phyloP scores from a whole-genome alignment of 2,888 invertebrate species.

The Xanthorhoe designata region DNA sequence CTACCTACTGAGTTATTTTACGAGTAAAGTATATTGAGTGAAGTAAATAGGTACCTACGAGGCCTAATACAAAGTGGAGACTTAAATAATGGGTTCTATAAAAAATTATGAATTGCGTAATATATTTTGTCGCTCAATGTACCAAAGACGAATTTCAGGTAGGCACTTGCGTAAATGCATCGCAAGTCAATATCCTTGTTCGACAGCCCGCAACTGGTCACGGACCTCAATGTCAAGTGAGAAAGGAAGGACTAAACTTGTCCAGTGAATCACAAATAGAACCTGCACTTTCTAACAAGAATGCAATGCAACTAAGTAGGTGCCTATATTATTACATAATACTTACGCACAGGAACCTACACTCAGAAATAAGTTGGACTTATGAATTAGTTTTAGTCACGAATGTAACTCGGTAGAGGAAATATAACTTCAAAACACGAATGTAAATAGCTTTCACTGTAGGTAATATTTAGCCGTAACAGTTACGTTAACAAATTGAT shows the following conservation, averaged over 20 bases:
- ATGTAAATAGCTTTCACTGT: conserved; percentile 72
- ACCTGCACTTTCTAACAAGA: conserved; percentile 41
- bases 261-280: conserved; percentile 60
- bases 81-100: too few relatives aligned
- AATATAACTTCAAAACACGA: conserved; percentile 46
- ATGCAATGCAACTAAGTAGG: conserved; percentile 2
- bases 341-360: neutral
- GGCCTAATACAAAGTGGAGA: too few relatives aligned
- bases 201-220: conserved; percentile 67
- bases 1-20: too few relatives aligned
- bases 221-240: conserved; percentile 80
- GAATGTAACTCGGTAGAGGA: conserved; percentile 12
- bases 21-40: too few relatives aligned
- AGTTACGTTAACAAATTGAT: conserved; percentile 73
- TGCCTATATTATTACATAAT: neutral
- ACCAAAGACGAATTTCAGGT: neutral
- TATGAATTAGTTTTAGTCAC: conserved; percentile 3
- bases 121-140: neutral
- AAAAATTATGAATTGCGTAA: neutral
- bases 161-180: conserved; percentile 3
- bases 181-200: conserved; percentile 69
- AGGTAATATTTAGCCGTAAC: conserved; percentile 68
- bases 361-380: neutral
- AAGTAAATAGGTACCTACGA: too few relatives aligned
- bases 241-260: conserved; percentile 66